Conservation (phyloP, 2,797 vertebrate species). For the Echiichthys vipera region DNA sequence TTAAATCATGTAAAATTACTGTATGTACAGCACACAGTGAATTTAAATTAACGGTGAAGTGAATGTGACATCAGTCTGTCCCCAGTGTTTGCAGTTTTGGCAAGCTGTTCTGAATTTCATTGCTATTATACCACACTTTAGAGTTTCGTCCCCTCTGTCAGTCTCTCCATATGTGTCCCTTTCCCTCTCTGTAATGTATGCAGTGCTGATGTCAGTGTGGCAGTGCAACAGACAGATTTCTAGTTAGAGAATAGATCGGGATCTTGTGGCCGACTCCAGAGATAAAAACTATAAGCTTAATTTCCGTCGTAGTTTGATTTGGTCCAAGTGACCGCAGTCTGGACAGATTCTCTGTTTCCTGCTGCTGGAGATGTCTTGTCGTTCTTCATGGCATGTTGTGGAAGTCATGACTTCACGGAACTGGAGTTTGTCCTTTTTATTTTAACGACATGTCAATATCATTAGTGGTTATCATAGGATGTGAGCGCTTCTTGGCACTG, state of each 20-base stretch:
- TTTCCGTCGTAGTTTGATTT: constrained; percentile 44
- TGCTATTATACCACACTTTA: constrained; percentile 6
- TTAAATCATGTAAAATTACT: constrained; percentile 9
- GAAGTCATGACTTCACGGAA: too few species aligned
- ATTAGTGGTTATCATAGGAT: constrained; percentile 1
- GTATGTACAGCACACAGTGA: not conserved
- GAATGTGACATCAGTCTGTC: constrained; percentile 14
- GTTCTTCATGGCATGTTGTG: constrained; percentile 3
- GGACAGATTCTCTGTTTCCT: constrained; percentile 24
- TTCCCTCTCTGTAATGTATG: constrained; percentile 23
- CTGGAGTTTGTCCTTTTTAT: not conserved
- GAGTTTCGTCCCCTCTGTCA: constrained; percentile 2
- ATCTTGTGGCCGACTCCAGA: constrained; percentile 44
- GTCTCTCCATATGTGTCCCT: constrained; percentile 35
- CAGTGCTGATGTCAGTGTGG: constrained; percentile 35
- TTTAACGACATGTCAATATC: not conserved
- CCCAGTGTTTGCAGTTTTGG: constrained; percentile 8
- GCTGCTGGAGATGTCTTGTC: constrained; percentile 15
- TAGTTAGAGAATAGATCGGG: constrained; percentile 46
- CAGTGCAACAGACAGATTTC: constrained; percentile 39
- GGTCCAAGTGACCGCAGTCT: constrained; percentile 48
- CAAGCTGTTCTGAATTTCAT: constrained; percentile 19
- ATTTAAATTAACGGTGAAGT: constrained; percentile 8
- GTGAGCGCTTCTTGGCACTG: not conserved
- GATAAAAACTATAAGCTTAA: constrained; percentile 45